A percentile compares a stretch with the other conserved stretches of the same genome.
Conservation (phyloP, 1,140 invertebrate species). For the Diabrotica virgifera region DNA sequence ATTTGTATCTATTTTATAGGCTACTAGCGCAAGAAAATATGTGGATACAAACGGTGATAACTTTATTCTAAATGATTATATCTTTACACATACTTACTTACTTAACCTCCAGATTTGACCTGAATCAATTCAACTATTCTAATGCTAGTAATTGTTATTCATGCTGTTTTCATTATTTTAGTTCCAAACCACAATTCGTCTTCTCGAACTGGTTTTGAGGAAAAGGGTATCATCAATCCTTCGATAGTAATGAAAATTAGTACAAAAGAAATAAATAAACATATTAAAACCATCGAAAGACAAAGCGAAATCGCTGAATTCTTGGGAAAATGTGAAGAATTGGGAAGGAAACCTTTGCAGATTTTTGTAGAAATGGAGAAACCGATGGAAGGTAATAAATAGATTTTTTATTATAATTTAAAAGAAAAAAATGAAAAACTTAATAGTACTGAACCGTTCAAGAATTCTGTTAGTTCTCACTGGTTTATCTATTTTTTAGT, state of each 20-base stretch:
- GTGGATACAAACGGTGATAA: too few relatives aligned
- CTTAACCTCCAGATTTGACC: too few relatives aligned
- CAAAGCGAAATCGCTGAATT: slow-evolving; percentile 70
- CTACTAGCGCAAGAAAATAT: too few relatives aligned
- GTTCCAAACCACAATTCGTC: slow-evolving; percentile 29
- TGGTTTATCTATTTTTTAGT: not conserved
- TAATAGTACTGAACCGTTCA: too few relatives aligned
- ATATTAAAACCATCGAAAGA: slow-evolving; percentile 66
- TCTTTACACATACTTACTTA: too few relatives aligned
- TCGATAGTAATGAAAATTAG: slow-evolving; percentile 62
- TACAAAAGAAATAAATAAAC: slow-evolving; percentile 61
- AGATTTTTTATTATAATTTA: too few relatives aligned
- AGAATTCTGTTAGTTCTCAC: not conserved
- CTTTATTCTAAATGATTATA: too few relatives aligned
- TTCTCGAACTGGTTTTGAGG: slow-evolving; percentile 48
- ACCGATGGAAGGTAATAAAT: slow-evolving; percentile 20
- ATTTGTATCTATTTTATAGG: too few relatives aligned
- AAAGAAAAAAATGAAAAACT: too few relatives aligned
- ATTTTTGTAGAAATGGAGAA: slow-evolving; percentile 20
- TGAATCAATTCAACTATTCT: too few relatives aligned
- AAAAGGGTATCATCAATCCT: slow-evolving; percentile 43
- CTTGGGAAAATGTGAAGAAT: slow-evolving; percentile 58
- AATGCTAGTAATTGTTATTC: too few relatives aligned
- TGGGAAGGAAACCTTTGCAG: slow-evolving; percentile 24
- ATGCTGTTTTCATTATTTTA: not conserved